phyloP scores from a whole-genome alignment of 2,888 invertebrate genomes.

The Agrilus biguttatus region DNA sequence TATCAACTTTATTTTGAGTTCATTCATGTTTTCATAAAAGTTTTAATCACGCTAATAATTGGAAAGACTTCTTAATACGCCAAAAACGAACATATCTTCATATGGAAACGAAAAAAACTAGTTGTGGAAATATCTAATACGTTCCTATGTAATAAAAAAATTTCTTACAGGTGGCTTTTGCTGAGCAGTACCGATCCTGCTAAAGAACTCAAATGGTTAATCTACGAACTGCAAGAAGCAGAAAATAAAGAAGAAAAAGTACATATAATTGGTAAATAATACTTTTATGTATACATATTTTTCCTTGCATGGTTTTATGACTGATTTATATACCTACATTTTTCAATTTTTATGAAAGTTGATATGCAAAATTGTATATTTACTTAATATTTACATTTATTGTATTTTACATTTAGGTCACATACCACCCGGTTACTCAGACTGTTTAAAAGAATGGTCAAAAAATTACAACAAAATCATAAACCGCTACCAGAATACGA shows the following conservation, averaged over 20 bases:
- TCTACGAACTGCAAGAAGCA: constrained; percentile 80
- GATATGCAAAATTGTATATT: too few species aligned
- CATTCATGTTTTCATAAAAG: too few species aligned
- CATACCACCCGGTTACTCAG: constrained; percentile 85
- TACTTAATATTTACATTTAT: neutral
- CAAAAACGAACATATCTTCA: too few species aligned
- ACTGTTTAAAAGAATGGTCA: constrained; percentile 90
- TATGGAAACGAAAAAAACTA: too few species aligned
- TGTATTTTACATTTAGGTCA: constrained; percentile 42
- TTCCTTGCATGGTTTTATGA: neutral
- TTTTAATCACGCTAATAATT: too few species aligned
- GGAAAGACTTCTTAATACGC: too few species aligned
- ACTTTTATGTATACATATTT: neutral
- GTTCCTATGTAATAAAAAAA: neutral
- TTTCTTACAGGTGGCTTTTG: constrained; percentile 61
- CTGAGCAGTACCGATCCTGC: constrained; percentile 94
- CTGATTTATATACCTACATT: too few species aligned
- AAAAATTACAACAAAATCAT: constrained; percentile 81
- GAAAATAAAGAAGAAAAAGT: constrained; percentile 89
- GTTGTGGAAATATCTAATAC: too few species aligned
- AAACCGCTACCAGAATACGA: constrained; percentile 75
- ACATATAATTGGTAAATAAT: constrained; percentile 64
- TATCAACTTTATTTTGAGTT: too few species aligned
- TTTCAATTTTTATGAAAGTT: neutral
- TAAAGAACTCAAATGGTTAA: constrained; percentile 86